Evolutionary conservation across 2,888 invertebrate species (phyloP), one percentile per base, ranked within the genome.

Genomic region (Limenitis camilla): DNA sequence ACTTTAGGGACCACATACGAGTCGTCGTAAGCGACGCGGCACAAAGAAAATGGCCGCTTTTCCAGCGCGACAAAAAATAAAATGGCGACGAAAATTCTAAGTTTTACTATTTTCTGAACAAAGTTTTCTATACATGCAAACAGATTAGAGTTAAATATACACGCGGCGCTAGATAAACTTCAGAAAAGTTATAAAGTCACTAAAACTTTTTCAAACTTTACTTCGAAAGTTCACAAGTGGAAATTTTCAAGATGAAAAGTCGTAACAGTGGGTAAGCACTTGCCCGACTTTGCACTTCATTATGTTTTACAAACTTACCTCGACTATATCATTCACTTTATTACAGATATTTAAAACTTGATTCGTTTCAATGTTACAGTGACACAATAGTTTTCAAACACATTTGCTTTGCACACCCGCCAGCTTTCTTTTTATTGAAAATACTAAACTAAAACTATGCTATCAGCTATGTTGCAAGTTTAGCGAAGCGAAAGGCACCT

Each of bases 31-130:
- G 81, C 88, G 88, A 88, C 88, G 88, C 88, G 88, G 88, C 88
- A 87, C 83, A 86, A 86, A 88, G 88, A 88, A 88, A 88, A 88
- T 88, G 88, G 88, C 88, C 88, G 88, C 88, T 88, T 88, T 88
- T 88, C 88, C 88, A 88, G 86, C 88, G 78, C 86, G 85, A 87
- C 87, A 88, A 88, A 88, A 88, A 88, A 85, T 88, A 88, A 88
- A 88, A 88, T 88, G 88, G 88, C 88, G 88, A 88, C 88, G 88
- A 88, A 88, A 88, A 88, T 87, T 82, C 86, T 79, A 87, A 87
- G 81, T 86, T 85, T 85, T 79, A 86, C 85, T 84, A 84, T 86
- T 86, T 86, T 77, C 85, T 81, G 81, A 63, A 63, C 72, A 71
- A 83, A 82, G 74, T 84, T 84, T 81, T 76, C 77, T 67, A 66